Evolutionary conservation across 2,113 vertebrate genomes (phyloP).

Genomic region (Malurus elegans): DNA sequence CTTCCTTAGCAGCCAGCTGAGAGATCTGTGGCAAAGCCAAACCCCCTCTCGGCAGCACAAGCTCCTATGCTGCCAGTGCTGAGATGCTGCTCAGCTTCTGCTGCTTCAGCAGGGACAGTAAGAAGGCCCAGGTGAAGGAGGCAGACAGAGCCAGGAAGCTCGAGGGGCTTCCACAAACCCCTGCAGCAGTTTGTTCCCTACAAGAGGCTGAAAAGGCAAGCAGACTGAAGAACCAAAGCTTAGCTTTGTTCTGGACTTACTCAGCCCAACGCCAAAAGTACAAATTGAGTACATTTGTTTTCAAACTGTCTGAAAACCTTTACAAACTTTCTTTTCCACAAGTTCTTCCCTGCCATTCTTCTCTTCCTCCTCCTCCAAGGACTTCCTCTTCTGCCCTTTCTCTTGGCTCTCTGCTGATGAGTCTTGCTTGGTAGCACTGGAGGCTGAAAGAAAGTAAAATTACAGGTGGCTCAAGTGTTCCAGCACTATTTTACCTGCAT

Average conservation of each 20-base stretch:
- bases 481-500: not conserved
- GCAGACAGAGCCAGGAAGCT: not conserved
- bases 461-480: not conserved
- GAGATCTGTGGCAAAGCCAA: not conserved
- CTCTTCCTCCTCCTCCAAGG: constrained; percentile 59
- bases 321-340: constrained; percentile 98
- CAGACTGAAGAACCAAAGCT: not conserved
- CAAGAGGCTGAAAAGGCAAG: not conserved
- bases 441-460: constrained; percentile 61
- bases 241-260: constrained; percentile 47
- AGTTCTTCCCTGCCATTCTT: constrained; percentile 76
- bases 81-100: not conserved
- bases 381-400: constrained; percentile 80
- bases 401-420: constrained; percentile 57
- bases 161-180: not conserved
- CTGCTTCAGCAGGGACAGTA: not conserved
- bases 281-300: constrained; percentile 73
- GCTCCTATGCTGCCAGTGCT: not conserved
- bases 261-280: constrained; percentile 45
- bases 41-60: not conserved
- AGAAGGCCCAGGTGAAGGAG: not conserved
- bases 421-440: constrained; percentile 36
- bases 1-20: not conserved
- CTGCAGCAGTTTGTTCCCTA: not conserved
- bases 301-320: constrained; percentile 95